These are phyloP conservation scores for Athalia circularis DNA, from an alignment of 2,888 invertebrate genomes.

Conservation along the genomic window DNA sequence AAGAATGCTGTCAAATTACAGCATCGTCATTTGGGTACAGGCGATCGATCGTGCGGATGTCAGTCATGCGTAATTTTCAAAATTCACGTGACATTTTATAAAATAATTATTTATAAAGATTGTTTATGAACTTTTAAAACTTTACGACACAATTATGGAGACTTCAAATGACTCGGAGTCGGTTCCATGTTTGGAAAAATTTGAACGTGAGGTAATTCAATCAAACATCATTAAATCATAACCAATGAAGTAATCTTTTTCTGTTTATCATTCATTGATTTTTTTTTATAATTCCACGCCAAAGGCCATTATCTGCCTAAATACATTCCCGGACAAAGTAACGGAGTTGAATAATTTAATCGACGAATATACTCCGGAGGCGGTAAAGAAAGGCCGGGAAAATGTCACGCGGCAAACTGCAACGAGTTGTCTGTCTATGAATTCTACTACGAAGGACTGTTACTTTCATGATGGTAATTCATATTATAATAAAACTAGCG, in stretches of 20 bases:
- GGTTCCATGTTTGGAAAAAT: constrained; percentile 58
- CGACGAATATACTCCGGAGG: constrained; percentile 60
- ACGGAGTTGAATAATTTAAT: constrained; percentile 62
- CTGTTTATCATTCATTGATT: not conserved
- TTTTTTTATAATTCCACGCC: not conserved
- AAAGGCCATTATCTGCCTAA: constrained; percentile 63
- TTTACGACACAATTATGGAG: constrained; percentile 52
- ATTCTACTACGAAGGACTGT: constrained; percentile 16
- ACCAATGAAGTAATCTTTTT: not conserved
- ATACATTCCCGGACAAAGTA: constrained; percentile 64
- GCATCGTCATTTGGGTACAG: not conserved
- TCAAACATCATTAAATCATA: constrained; percentile 9
- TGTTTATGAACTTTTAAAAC: constrained; percentile 8
- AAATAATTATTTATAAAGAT: constrained; percentile 49
- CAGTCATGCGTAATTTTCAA: constrained; percentile 63
- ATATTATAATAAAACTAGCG: not conserved
- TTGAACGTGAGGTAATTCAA: constrained; percentile 62
- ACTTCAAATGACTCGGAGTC: constrained; percentile 53
- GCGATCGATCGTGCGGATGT: constrained; percentile 47
- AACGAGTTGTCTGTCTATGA: constrained; percentile 46
- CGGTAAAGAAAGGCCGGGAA: constrained; percentile 48
- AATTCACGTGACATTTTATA: constrained; percentile 63
- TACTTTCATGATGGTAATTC: constrained; percentile 35
- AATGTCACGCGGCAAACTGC: constrained; percentile 11
- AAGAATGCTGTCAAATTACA: too few relatives aligned